Percentiles rank a stretch among this genome's conserved stretches.
phyloP scores from a whole-genome alignment of 2,113 vertebrate genomes.

The Willisornis vidua region DNA sequence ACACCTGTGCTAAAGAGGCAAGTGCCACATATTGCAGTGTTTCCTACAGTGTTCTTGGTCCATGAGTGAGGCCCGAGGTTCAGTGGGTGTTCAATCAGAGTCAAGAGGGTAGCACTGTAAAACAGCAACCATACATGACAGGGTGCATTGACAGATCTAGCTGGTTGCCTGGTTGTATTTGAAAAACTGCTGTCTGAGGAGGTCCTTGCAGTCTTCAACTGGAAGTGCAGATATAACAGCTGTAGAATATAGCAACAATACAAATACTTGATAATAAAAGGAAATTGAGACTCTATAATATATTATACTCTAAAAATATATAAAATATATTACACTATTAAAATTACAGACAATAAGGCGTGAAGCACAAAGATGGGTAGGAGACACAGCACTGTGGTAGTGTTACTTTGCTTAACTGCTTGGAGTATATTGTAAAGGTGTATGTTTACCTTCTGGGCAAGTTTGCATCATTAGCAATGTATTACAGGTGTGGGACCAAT shows the following conservation, averaged over 20 bases:
- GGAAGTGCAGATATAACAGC: background rate
- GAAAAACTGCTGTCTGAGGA: background rate
- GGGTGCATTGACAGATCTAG: fast-evolving
- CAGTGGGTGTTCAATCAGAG: background rate
- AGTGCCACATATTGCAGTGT: background rate
- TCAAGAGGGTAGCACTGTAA: background rate
- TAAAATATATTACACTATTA: background rate
- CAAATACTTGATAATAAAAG: background rate
- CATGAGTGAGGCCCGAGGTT: background rate
- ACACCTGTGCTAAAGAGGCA: background rate
- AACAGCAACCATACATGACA: background rate
- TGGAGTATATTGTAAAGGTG: fast-evolving
- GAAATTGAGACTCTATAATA: background rate
- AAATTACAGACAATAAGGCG: background rate
- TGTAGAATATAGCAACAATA: background rate
- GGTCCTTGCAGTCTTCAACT: background rate
- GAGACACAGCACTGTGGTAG: background rate
- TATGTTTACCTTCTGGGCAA: background rate
- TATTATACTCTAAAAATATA: background rate
- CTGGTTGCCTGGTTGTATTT: fast-evolving
- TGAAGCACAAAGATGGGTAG: background rate
- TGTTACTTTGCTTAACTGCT: background rate
- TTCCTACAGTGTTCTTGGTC: background rate
- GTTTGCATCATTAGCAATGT: background rate
- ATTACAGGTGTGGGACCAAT: background rate